These are phyloP conservation scores for Amphipoea oculea DNA, from an alignment of 2,888 invertebrate genomes.

Conservation along the genomic window DNA sequence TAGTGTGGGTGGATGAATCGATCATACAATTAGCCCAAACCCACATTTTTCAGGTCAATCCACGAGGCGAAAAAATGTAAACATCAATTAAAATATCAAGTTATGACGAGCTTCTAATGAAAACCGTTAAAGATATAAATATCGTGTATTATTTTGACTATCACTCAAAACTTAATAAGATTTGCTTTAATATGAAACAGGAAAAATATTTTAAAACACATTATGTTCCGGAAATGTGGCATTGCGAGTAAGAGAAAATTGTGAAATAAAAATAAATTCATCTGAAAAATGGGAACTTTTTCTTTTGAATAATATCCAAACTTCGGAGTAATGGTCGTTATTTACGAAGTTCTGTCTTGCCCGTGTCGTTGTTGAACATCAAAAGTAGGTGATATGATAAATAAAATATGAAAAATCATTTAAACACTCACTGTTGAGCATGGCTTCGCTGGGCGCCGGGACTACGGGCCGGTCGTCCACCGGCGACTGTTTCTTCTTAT, in stretches of 20 bases:
- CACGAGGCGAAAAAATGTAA: conserved; percentile 56
- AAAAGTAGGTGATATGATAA: conserved; percentile 41
- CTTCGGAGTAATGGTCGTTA: conserved; percentile 48
- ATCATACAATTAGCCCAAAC: conserved; percentile 64
- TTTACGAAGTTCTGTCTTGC: conserved; percentile 41
- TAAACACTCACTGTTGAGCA: conserved; percentile 86
- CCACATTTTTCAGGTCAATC: conserved; percentile 45
- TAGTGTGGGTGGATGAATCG: conserved; percentile 54
- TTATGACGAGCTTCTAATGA: conserved; percentile 47
- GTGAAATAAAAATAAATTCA: conserved; percentile 32
- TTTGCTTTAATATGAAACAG: conserved; percentile 9
- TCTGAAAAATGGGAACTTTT: conserved; percentile 46
- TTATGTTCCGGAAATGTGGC: conserved; percentile 35
- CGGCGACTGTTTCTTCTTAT: conserved; percentile 86
- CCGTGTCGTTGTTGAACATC: conserved; percentile 15
- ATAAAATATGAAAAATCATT: conserved; percentile 23
- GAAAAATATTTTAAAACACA: conserved; percentile 19
- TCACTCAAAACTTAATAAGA: conserved; percentile 11
- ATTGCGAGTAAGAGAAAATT: conserved; percentile 31
- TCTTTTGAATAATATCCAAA: conserved; percentile 42
- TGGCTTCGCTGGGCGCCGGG: conserved; percentile 88
- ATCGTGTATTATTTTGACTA: conserved; percentile 17
- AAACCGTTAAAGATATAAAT: conserved; percentile 33
- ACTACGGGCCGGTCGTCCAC: conserved; percentile 87
- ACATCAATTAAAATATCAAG: conserved; percentile 66